Conservation (phyloP, 2,888 invertebrate species). For the Pseudanteris insignis region DNA sequence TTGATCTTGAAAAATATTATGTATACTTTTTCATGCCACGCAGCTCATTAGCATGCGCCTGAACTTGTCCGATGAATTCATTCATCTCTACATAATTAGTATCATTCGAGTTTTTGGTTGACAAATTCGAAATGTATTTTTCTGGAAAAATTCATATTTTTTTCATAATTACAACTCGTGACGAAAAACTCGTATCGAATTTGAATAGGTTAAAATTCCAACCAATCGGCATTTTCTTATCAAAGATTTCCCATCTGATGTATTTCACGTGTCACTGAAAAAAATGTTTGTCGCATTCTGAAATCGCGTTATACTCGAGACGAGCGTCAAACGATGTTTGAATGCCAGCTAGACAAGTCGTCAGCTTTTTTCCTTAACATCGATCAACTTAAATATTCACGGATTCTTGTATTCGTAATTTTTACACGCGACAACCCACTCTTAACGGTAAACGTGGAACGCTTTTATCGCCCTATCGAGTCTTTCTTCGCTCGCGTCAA, state of each 20-base stretch:
- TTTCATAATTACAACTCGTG: too few relatives aligned
- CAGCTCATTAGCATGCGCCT: slow-evolving; percentile 1
- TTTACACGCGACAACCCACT: slow-evolving; percentile 20
- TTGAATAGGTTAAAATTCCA: too few relatives aligned
- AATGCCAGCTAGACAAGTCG: slow-evolving; percentile 15
- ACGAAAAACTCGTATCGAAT: too few relatives aligned
- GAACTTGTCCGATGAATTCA: neutral
- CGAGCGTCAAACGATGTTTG: slow-evolving; percentile 24
- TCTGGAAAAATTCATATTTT: too few relatives aligned
- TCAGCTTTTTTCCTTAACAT: too few relatives aligned
- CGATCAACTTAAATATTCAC: slow-evolving; percentile 19
- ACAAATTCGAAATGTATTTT: too few relatives aligned
- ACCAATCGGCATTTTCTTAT: too few relatives aligned
- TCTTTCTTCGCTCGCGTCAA: slow-evolving; percentile 7
- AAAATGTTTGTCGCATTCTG: slow-evolving; percentile 2
- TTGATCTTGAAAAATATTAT: slow-evolving; percentile 11
- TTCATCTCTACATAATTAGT: slow-evolving; percentile 1
- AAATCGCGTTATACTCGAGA: too few relatives aligned
- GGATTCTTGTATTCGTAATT: slow-evolving; percentile 33
- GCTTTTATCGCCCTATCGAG: slow-evolving; percentile 15
- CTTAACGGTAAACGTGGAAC: slow-evolving; percentile 29
- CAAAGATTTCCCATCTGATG: neutral
- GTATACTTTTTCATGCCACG: neutral
- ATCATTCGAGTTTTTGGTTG: too few relatives aligned
- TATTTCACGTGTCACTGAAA: slow-evolving; percentile 14